Conservation (phyloP, 35 echinoderm and acorn worm genomes). For the Lytechinus variegatus region DNA sequence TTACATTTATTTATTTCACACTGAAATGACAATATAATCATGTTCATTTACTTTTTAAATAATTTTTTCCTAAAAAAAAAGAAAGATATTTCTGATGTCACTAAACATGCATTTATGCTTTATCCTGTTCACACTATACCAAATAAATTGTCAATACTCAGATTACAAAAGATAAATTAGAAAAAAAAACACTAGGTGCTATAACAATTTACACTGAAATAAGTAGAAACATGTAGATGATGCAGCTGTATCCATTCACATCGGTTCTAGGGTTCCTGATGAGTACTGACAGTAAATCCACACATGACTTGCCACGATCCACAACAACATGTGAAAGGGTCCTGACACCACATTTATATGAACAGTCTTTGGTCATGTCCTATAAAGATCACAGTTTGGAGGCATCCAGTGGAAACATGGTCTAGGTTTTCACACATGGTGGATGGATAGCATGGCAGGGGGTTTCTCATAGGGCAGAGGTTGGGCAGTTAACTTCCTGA, state of each 20-base stretch:
- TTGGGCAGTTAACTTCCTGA: background rate
- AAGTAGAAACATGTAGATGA: background rate
- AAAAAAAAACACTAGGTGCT: background rate
- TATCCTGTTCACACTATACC: background rate
- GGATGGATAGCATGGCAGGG: background rate
- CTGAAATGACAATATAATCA: background rate
- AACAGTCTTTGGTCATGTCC: background rate
- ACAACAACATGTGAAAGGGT: background rate
- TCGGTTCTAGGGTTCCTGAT: background rate
- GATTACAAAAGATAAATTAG: background rate
- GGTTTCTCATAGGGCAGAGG: background rate
- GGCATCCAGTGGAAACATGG: background rate
- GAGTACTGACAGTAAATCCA: background rate
- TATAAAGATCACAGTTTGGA: background rate
- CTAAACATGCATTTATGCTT: background rate
- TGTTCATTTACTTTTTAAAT: background rate
- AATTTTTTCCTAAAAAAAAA: background rate
- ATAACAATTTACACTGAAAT: background rate
- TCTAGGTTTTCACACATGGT: background rate
- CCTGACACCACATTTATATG: background rate
- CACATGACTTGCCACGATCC: background rate
- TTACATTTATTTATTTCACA: background rate
- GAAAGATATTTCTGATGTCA: background rate
- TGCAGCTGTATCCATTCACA: background rate
- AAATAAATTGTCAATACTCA: background rate